Evolutionary conservation across 2,888 invertebrate genomes (phyloP).

Genomic region (Cremastinae sp.): DNA sequence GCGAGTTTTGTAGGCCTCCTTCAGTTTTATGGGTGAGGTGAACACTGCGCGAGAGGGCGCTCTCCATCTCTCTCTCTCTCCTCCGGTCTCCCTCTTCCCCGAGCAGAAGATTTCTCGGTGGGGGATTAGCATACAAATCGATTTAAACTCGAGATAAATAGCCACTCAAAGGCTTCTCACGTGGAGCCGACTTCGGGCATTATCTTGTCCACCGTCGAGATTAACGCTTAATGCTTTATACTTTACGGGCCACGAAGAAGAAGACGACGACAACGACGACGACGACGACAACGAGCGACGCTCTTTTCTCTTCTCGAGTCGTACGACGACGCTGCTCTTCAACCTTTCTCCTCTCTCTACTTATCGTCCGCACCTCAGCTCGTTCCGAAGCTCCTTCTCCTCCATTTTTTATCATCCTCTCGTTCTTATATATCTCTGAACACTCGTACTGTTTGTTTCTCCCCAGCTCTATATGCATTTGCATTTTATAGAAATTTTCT

Average conservation of each 20-base stretch:
- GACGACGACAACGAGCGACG: constrained; percentile 55
- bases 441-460: too few species aligned
- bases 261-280: constrained; percentile 48
- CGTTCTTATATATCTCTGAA: constrained; percentile 40
- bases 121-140: constrained; percentile 80
- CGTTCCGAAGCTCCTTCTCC: constrained; percentile 57
- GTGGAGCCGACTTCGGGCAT: constrained; percentile 77
- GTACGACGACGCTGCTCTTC: constrained; percentile 59
- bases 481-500: too few species aligned
- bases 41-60: constrained; percentile 67
- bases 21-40: constrained; percentile 74
- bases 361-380: constrained; percentile 20
- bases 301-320: too few species aligned
- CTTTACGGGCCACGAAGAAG: constrained; percentile 71
- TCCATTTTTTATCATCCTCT: constrained; percentile 6
- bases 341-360: constrained; percentile 51
- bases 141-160: constrained; percentile 80
- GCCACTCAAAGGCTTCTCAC: constrained; percentile 79
- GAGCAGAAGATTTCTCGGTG: constrained; percentile 77
- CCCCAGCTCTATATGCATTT: too few species aligned
- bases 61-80: constrained; percentile 10
- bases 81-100: neutral
- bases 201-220: constrained; percentile 79
- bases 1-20: constrained; percentile 78
- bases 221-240: constrained; percentile 80